phyloP scores from a whole-genome alignment of 2,113 vertebrate species.

The Hemiprocne comata region DNA sequence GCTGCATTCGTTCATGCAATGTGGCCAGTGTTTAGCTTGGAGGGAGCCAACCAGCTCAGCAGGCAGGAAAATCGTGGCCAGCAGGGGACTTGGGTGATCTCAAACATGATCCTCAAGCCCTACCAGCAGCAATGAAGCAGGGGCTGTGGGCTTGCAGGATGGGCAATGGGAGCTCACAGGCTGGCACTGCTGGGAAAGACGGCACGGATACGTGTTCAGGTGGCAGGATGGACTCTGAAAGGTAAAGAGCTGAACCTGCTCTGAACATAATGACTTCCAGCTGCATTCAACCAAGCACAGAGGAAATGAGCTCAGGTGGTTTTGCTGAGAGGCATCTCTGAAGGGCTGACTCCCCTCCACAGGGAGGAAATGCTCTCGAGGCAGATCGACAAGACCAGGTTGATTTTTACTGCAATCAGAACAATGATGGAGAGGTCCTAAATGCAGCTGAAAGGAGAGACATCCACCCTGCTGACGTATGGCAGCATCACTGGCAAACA shows the following conservation, averaged over 20 bases:
- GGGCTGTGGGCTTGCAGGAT: background rate
- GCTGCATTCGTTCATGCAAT: accelerated
- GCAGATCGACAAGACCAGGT: background rate
- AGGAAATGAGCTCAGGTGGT: background rate
- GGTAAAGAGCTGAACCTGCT: background rate
- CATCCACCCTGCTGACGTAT: too few species aligned
- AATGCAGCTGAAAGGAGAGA: background rate
- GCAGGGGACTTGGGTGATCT: background rate
- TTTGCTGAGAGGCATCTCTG: background rate
- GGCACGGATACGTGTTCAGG: accelerated
- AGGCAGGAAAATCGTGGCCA: accelerated
- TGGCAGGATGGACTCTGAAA: background rate
- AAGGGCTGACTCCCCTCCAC: background rate
- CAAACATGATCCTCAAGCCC: background rate
- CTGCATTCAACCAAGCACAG: background rate
- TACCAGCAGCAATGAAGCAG: accelerated
- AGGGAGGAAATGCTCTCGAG: background rate
- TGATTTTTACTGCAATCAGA: background rate
- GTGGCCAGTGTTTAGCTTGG: background rate
- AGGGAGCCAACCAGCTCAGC: background rate
- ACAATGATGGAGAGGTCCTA: background rate
- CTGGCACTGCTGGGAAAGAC: background rate
- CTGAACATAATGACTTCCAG: background rate
- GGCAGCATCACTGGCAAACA: background rate
- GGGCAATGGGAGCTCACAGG: background rate